Conservation (phyloP, 2,797 vertebrate genomes). For the Florisuga fusca region DNA sequence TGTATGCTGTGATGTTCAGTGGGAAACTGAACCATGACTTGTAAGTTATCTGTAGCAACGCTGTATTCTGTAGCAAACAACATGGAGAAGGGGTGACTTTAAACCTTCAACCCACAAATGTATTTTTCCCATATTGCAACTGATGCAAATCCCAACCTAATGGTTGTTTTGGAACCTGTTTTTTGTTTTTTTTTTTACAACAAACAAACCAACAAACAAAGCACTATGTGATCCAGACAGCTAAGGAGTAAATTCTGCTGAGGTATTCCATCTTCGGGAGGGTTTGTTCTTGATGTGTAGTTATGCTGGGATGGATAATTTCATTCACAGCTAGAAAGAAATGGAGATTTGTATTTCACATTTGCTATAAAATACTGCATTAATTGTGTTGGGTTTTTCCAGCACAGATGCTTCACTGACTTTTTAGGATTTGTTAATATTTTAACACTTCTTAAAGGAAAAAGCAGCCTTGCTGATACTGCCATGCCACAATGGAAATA, state of each 20-base stretch:
- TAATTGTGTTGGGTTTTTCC: not conserved
- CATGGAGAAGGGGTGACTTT: not conserved
- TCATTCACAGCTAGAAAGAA: not conserved
- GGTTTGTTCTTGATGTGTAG: not conserved
- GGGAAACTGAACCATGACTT: not conserved
- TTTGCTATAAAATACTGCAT: not conserved
- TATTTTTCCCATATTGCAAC: not conserved
- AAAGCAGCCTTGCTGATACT: not conserved
- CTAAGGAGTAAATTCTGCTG: not conserved
- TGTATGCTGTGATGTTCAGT: not conserved
- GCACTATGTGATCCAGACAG: not conserved
- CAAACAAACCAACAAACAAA: not conserved
- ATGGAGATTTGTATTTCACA: not conserved
- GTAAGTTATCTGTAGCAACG: not conserved
- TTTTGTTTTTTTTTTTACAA: not conserved
- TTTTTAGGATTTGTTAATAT: not conserved
- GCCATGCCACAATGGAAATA: not conserved
- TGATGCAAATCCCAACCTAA: not conserved
- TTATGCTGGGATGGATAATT: conserved; percentile 1
- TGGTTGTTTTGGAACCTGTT: not conserved
- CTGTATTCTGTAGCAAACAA: not conserved
- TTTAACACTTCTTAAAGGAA: not conserved
- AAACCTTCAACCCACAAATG: not conserved
- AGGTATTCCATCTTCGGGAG: not conserved
- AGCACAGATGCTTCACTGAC: not conserved